A percentile compares a stretch with the other conserved stretches of the same genome.
Conservation (phyloP, 2,113 vertebrate genomes). For the Varanus komodoensis region DNA sequence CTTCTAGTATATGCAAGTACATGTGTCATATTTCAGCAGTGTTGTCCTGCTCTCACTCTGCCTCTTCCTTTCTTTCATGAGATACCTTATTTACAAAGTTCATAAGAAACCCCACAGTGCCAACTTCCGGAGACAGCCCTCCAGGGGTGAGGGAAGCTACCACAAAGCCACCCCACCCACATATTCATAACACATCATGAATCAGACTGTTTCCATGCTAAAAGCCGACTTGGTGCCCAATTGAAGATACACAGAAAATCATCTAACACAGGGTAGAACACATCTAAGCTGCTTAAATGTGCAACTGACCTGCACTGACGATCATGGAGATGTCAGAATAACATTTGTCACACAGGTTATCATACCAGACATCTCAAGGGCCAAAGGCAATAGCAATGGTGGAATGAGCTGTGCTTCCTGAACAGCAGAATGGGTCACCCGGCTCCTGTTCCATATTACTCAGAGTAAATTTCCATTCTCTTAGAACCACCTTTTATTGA, state of each 20-base stretch:
- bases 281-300: too few relatives aligned
- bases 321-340: too few relatives aligned
- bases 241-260: too few relatives aligned
- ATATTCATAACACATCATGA: too few relatives aligned
- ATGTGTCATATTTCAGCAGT: neutral
- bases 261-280: too few relatives aligned
- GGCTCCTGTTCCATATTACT: neutral
- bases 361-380: too few relatives aligned
- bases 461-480: neutral
- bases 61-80: neutral
- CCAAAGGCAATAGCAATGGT: too few relatives aligned
- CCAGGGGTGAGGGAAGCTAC: too few relatives aligned
- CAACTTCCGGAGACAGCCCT: neutral
- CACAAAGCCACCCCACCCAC: too few relatives aligned
- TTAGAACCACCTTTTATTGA: neutral
- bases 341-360: too few relatives aligned
- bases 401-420: neutral
- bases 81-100: neutral
- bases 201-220: too few relatives aligned
- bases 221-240: too few relatives aligned
- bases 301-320: neutral
- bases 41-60: neutral
- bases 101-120: neutral
- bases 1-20: neutral
- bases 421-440: neutral